Conservation (phyloP, 2,888 invertebrate species). For the Tetrapedia diversipes region DNA sequence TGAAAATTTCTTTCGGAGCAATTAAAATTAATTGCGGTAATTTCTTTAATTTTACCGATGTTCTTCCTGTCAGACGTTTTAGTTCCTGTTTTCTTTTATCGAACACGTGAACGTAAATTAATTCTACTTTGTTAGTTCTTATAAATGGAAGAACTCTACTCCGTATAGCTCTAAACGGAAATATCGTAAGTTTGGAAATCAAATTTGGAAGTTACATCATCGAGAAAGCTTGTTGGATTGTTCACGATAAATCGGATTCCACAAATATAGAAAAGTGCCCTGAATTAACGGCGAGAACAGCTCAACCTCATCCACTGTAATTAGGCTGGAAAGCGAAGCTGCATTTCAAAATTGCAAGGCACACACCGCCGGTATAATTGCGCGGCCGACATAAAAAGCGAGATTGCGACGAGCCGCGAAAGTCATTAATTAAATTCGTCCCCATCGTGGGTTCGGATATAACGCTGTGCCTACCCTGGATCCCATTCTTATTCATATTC, state of each 20-base stretch:
- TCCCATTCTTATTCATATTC: slow-evolving; percentile 28
- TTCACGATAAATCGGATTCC: background rate
- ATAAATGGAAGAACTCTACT: no score
- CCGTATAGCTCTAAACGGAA: no score
- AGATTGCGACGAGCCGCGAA: slow-evolving; percentile 29
- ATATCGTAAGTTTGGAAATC: no score
- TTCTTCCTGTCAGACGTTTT: no score
- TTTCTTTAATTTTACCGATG: no score
- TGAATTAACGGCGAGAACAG: slow-evolving; percentile 12
- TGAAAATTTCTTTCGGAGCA: no score
- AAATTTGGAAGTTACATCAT: no score
- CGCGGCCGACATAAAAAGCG: slow-evolving; percentile 20
- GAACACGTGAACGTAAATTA: no score
- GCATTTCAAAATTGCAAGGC: background rate
- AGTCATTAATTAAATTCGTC: slow-evolving; percentile 45
- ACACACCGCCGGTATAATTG: slow-evolving; percentile 23
- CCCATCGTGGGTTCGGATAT: background rate
- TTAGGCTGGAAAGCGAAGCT: slow-evolving; percentile 21
- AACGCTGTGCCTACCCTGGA: slow-evolving; percentile 6
- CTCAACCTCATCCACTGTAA: background rate
- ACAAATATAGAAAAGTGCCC: background rate
- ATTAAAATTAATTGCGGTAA: no score
- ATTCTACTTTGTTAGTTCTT: no score
- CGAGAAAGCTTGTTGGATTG: no score
- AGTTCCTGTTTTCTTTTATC: no score